Evolutionary conservation across 2,888 invertebrate genomes (phyloP), one percentile per base, ranked within the genome.

Genomic region (Polia nebulosa): DNA sequence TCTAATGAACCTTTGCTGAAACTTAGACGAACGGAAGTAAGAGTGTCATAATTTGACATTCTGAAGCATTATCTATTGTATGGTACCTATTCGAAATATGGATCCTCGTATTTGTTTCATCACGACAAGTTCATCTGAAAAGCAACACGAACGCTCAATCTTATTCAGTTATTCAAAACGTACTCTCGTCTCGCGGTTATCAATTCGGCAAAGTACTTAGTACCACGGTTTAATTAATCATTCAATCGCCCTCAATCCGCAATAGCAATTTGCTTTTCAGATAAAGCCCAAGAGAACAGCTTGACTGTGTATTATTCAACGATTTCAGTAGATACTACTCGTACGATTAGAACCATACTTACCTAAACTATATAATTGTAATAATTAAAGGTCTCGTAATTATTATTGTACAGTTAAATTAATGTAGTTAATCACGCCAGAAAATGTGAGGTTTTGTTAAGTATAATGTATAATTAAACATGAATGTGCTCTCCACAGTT

Each of bases 401-500:
- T 92, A 93, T 93, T 93, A 94, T 91, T 95, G 95, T 95, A 95
- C 95, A 95, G 95, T 90, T 95, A 94, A 94, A 93, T 92, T 94
- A 95, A 95, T 92, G 93, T 95, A 95, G 95, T 93, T 90, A 92
- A 92, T 93, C 94, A 93, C 94, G 93, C 94, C 92, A 92, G 92
- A 92, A 78, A 90, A 93, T 94, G 94, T 94, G 94, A 93, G 89
- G 92, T 93, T 94, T 94, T 93, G 94, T 94, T 95, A 94, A 95
- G 95, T 94, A 92, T 94, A 92, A 93, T 93, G 93, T 94, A 92
- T 92, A 90, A 93, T 92, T 94, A 93, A 92, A 92, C 81, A 92
- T 95, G 94, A 93, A 95, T 96, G 95, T 95, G 95, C 95, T 95
- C 95, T 94, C 92, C 93, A 93, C 93, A 94, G 93, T 95, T 94